phyloP scores from a whole-genome alignment of 2,797 vertebrate species.

The Cryptoblepharus egeriae region DNA sequence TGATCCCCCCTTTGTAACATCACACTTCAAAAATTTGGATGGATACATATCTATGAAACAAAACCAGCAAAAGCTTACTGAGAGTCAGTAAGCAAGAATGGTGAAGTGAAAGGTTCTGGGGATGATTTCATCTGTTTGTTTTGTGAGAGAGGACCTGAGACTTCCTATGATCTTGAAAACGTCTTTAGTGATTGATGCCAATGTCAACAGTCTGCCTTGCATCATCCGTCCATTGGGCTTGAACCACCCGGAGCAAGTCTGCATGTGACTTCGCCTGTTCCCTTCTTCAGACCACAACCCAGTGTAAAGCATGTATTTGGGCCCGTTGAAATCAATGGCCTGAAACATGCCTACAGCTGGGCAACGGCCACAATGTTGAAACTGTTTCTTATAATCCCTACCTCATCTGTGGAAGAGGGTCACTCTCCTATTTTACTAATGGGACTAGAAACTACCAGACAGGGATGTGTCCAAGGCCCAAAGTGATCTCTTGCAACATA shows the following conservation, averaged over 20 bases:
- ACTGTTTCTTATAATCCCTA: neutral
- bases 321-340: neutral
- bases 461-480: neutral
- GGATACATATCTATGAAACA: neutral
- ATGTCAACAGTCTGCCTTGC: conserved; percentile 62
- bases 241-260: conserved; percentile 11
- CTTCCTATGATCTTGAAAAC: conserved; percentile 54
- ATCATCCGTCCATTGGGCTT: conserved; percentile 13
- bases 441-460: neutral
- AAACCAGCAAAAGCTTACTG: neutral
- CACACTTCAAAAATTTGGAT: neutral
- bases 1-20: neutral
- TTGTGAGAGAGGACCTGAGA: conserved; percentile 53
- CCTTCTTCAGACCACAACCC: neutral
- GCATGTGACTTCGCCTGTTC: neutral
- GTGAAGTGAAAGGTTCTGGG: conserved; percentile 4
- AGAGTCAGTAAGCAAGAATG: neutral
- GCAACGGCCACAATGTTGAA: neutral
- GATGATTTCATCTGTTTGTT: conserved; percentile 54
- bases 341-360: neutral
- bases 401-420: neutral
- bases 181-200: conserved; percentile 59
- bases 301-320: neutral
- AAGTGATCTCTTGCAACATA: neutral
- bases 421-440: neutral